These are phyloP conservation scores for Pipistrellus pygmaeus DNA, from an alignment of 2,797 vertebrate genomes.

Conservation along the genomic window DNA sequence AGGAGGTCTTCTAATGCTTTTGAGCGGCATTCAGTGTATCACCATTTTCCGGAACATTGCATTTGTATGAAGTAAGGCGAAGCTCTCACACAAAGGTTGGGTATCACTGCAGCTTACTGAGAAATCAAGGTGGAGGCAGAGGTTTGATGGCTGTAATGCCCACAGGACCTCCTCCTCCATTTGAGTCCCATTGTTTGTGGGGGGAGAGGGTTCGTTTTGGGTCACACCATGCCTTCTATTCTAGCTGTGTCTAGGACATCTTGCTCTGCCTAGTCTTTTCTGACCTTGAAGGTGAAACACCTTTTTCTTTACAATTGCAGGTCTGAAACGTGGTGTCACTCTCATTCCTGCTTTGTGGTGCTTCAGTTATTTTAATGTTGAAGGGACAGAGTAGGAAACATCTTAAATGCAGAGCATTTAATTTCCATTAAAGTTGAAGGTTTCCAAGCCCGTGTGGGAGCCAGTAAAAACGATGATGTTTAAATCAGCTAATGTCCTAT, in stretches of 20 bases:
- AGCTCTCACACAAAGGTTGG: background rate
- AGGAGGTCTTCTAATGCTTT: background rate
- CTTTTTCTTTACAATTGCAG: background rate
- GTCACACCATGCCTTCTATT: background rate
- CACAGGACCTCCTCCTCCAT: background rate
- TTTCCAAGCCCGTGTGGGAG: constrained; percentile 60
- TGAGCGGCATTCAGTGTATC: background rate
- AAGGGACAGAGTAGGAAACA: constrained; percentile 66
- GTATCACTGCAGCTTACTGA: background rate
- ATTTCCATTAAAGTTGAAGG: constrained; percentile 74
- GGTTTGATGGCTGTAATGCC: background rate
- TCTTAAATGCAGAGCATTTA: constrained; percentile 72
- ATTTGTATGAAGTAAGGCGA: background rate
- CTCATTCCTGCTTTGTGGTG: constrained; percentile 27
- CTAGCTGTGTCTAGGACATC: background rate
- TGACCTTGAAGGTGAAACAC: constrained; percentile 50
- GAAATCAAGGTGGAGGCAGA: background rate
- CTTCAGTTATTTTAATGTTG: constrained; percentile 64
- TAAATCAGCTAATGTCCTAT: constrained; percentile 73
- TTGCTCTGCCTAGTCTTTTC: background rate
- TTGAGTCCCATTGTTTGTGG: background rate
- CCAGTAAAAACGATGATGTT: constrained; percentile 67
- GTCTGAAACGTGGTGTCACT: constrained; percentile 5
- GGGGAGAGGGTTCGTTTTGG: background rate
- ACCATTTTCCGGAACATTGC: background rate